Evolutionary conservation across 92 coral and sea anemone species (phyloP).

Genomic region (Parazoanthus swiftii): DNA sequence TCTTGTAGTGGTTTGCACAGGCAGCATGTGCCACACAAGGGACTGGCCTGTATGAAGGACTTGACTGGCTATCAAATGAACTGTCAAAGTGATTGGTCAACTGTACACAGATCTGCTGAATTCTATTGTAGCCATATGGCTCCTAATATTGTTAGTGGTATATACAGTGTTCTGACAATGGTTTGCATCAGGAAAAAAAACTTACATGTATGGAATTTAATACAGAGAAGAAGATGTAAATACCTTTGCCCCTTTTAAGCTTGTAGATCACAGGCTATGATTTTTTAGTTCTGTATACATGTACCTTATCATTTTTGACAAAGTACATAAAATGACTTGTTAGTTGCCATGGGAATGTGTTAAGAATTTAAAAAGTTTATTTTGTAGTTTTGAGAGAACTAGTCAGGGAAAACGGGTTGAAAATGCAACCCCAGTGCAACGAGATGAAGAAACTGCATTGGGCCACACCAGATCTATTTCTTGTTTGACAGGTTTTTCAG

Average conservation of each 20-base stretch:
- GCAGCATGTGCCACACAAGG: constrained; percentile 86
- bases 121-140: neutral
- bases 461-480: too few relatives aligned
- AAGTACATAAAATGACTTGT: too few relatives aligned
- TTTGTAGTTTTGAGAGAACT: neutral
- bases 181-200: neutral
- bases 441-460: neutral
- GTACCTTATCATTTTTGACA: neutral
- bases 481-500: too few relatives aligned
- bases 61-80: constrained; percentile 97
- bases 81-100: constrained; percentile 52
- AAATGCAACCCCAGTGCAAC: too few relatives aligned
- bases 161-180: neutral
- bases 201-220: neutral
- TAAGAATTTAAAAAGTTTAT: neutral
- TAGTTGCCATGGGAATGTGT: too few relatives aligned
- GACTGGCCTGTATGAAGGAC: constrained; percentile 90
- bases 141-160: neutral
- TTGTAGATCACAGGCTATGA: neutral
- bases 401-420: neutral
- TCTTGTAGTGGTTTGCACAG: constrained; percentile 81
- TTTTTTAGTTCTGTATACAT: neutral
- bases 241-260: neutral
- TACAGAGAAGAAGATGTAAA: neutral
- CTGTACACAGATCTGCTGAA: neutral